phyloP scores from a whole-genome alignment of 1,140 invertebrate genomes.

The Sitodiplosis mosellana region DNA sequence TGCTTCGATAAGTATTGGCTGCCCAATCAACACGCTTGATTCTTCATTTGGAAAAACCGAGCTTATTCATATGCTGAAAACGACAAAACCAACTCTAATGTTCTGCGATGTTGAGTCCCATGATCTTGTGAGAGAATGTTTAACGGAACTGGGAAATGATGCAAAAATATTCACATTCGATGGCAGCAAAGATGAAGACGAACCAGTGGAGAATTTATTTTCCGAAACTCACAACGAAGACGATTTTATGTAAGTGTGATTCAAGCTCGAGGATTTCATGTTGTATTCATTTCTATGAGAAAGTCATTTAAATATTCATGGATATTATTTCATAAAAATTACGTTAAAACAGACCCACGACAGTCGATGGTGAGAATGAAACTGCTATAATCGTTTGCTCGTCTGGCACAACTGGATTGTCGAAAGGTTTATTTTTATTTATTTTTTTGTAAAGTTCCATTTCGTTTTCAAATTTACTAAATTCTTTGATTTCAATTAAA shows the following conservation, averaged over 20 bases:
- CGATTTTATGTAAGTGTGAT: slow-evolving; percentile 14
- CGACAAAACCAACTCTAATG: slow-evolving; percentile 17
- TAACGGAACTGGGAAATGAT: slow-evolving; percentile 13
- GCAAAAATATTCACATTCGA: slow-evolving; percentile 15
- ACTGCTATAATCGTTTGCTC: slow-evolving; percentile 28
- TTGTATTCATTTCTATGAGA: no score
- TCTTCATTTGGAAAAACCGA: neutral
- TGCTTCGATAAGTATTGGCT: slow-evolving; percentile 17
- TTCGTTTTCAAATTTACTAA: no score
- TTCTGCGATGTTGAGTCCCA: slow-evolving; percentile 20
- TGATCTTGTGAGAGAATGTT: slow-evolving; percentile 10
- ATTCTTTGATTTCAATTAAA: no score
- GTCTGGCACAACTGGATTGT: slow-evolving; percentile 57
- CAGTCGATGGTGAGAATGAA: slow-evolving; percentile 14
- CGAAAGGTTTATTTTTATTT: no score
- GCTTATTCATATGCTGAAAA: slow-evolving; percentile 11
- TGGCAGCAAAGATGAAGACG: slow-evolving; percentile 11
- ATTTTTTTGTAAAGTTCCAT: no score
- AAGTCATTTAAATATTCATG: neutral
- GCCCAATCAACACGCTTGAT: slow-evolving; percentile 17
- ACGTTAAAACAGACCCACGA: slow-evolving; percentile 9
- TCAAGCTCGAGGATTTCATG: no score
- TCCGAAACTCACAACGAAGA: slow-evolving; percentile 16
- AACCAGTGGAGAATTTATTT: slow-evolving; percentile 17
- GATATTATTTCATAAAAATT: neutral